Base-by-base conservation (phyloP, 2,888 invertebrate genomes). In the Bombylius major region DNA sequence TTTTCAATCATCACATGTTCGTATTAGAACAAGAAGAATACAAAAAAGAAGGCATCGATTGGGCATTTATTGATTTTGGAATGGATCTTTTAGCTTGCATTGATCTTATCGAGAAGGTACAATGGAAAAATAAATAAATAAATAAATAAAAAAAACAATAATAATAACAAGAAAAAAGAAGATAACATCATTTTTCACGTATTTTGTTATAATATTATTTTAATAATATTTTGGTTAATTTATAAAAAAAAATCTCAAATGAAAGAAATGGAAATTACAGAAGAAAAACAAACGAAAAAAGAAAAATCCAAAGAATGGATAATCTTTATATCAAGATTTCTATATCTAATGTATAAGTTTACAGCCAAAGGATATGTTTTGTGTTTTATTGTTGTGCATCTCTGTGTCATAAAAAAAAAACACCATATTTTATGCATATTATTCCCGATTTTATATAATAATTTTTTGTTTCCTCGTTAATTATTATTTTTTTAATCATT, bases 1-100 rank as follows among this genome's bases (percentile, higher is more conserved):
- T 94, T 85, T 95, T 95, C 87, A 95, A 95, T 80, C 94, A 95
- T 74, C 89, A 95, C 84, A 95, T 95, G 94, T 95, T 95, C 79
- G 92, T 95, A 68, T 84, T 95, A 68, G 94, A 95, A 77, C 94
- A 95, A 86, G 94, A 95, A 77, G 94, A 94, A 76, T 95, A 95
- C 82, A 89, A 89, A 77, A 83, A 78, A 69, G 94, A 95, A 77
- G 94, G 94, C 73, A 94, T 95, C 78, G 82, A 89, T 72, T 96
- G 95, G 95, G 82, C 82, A 66, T 95, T 95, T 82, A 95, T 95
- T 77, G 94, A 96, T 83, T 95, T 95, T 77, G 95, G 95, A 77
- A 90, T 95, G 88, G 94, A 95, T 78, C 83, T 95, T 77, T 84
- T 88, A 70, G 90, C 91, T 76, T 93, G 93, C 83, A 95, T 95